Percentiles rank a stretch among this genome's conserved stretches.
phyloP scores from a whole-genome alignment of 1,140 invertebrate genomes.

The Danaus melanippus region DNA sequence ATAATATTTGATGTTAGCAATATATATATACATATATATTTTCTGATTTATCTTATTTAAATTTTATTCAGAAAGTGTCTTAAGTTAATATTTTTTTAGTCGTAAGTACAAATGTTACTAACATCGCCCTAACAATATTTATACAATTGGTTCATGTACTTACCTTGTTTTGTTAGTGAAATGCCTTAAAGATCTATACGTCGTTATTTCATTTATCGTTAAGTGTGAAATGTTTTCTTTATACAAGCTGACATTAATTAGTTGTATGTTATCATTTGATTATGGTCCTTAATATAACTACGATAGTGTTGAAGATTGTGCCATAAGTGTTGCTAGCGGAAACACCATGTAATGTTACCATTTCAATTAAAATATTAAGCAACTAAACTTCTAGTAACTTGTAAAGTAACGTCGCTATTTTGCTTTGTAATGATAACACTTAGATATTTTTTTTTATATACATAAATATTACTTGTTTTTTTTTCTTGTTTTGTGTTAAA shows the following conservation, averaged over 20 bases:
- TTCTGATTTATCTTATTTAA: constrained; percentile 31
- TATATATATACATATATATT: constrained; percentile 35
- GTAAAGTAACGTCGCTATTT: constrained; percentile 57
- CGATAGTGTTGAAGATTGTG: constrained; percentile 48
- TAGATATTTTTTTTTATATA: constrained; percentile 55
- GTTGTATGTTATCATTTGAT: background rate
- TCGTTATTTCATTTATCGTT: constrained; percentile 34
- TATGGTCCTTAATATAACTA: constrained; percentile 65
- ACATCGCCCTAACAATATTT: constrained; percentile 47
- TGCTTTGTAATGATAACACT: constrained; percentile 55
- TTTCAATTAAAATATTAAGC: constrained; percentile 32
- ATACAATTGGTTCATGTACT: constrained; percentile 63
- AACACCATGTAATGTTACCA: constrained; percentile 67
- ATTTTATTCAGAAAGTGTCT: constrained; percentile 14
- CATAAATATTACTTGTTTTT: constrained; percentile 46
- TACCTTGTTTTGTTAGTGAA: constrained; percentile 42
- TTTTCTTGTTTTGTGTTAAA: constrained; percentile 48
- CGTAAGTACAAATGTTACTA: constrained; percentile 62
- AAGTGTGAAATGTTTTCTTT: constrained; percentile 4
- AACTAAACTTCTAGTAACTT: constrained; percentile 46
- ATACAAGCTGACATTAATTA: no score
- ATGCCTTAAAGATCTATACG: constrained; percentile 37
- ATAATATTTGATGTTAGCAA: constrained; percentile 46
- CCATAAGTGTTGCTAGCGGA: constrained; percentile 64
- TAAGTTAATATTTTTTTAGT: constrained; percentile 25